Conservation (phyloP, 1,140 invertebrate species). For the Ceratosolen fusciceps region DNA sequence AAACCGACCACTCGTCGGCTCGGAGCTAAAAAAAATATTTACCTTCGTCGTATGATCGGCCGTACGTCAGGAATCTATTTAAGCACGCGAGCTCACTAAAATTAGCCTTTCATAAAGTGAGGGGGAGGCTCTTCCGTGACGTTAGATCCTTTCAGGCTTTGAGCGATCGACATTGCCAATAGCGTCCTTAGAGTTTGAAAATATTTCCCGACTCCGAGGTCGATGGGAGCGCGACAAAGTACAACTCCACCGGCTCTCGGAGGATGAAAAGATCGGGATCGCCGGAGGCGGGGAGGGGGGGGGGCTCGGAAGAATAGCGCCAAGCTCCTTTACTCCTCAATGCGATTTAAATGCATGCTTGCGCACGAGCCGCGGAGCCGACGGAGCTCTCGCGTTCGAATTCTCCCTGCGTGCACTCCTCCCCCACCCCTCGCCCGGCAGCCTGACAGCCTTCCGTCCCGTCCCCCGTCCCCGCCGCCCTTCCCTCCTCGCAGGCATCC, state of each 20-base stretch:
- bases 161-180: neutral
- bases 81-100: neutral
- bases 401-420: too few species aligned
- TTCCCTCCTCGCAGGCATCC: too few species aligned
- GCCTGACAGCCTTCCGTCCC: too few species aligned
- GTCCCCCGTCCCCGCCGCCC: too few species aligned
- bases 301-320: neutral
- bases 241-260: neutral
- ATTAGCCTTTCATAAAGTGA: neutral
- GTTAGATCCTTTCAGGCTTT: neutral
- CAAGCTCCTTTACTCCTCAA: neutral
- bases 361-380: neutral
- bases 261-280: neutral
- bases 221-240: neutral
- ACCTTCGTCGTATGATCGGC: too few species aligned
- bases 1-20: too few species aligned
- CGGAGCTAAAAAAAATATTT: too few species aligned
- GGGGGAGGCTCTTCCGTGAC: neutral
- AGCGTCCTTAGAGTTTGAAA: neutral
- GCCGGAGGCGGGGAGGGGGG: neutral
- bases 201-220: neutral
- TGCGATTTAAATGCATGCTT: constrained; percentile 11
- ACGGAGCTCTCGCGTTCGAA: too few species aligned
- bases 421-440: neutral
- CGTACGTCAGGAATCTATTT: too few species aligned